phyloP scores from a whole-genome alignment of 2,888 invertebrate species.

The Volucella bombylans region DNA sequence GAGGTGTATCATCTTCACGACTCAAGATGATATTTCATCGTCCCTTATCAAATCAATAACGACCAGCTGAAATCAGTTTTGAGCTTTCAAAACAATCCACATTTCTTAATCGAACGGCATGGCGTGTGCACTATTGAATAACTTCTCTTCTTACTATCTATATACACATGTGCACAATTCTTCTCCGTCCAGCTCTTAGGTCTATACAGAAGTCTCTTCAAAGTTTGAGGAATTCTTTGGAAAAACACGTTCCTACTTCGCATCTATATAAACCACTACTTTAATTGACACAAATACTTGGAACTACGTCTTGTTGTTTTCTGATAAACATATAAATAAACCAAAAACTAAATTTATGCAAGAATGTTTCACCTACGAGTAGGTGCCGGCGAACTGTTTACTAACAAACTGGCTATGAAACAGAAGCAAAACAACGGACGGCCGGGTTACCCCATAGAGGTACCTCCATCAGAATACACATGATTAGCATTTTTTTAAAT shows the following conservation, averaged over 20 bases:
- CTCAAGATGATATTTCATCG: background rate
- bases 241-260: background rate
- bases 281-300: background rate
- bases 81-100: background rate
- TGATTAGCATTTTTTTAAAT: no score
- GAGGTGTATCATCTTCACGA: no score
- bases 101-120: no score
- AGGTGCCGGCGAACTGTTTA: slow-evolving; percentile 17
- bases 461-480: no score
- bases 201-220: background rate
- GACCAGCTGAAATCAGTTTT: slow-evolving; percentile 3
- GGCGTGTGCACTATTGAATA: no score
- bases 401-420: background rate
- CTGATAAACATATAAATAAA: background rate
- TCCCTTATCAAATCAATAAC: background rate
- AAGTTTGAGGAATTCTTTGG: background rate
- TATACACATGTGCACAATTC: no score
- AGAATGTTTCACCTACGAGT: background rate
- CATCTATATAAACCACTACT: background rate
- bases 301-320: background rate
- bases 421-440: background rate
- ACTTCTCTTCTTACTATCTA: no score
- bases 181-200: background rate
- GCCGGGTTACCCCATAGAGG: background rate
- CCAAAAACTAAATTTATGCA: background rate